Evolutionary conservation across 2,888 invertebrate species (phyloP).

Genomic region (Amitus sp.): DNA sequence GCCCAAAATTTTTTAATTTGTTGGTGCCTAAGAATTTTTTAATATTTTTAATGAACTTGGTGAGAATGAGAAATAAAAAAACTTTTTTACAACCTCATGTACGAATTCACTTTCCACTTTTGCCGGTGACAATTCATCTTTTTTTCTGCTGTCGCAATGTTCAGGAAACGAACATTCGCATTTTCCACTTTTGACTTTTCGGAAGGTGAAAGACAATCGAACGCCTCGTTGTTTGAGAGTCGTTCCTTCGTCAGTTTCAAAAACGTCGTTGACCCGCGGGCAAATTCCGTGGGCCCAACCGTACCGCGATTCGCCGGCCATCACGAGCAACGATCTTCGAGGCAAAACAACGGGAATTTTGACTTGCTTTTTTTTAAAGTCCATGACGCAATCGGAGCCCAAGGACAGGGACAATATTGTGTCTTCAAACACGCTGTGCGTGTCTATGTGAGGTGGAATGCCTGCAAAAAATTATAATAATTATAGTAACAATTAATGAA

Average conservation of each 20-base stretch:
- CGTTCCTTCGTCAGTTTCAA: constrained; percentile 70
- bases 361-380: constrained; percentile 77
- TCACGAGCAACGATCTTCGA: constrained; percentile 78
- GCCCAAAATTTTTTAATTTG: no score
- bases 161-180: constrained; percentile 75
- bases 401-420: constrained; percentile 89
- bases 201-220: constrained; percentile 88
- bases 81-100: constrained; percentile 72
- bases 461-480: constrained; percentile 68
- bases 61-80: no score
- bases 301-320: constrained; percentile 84
- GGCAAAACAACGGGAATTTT: constrained; percentile 76
- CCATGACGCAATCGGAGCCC: constrained; percentile 86
- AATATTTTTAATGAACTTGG: no score
- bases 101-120: constrained; percentile 80
- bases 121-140: constrained; percentile 29
- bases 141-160: constrained; percentile 74
- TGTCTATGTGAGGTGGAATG: constrained; percentile 95
- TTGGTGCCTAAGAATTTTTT: no score
- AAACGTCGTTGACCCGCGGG: constrained; percentile 81
- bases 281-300: constrained; percentile 91
- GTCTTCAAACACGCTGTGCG: constrained; percentile 92
- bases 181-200: constrained; percentile 70
- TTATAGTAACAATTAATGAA: no score
- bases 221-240: constrained; percentile 69